phyloP scores from a whole-genome alignment of 2,113 vertebrate species.

The Chinchilla lanigera region DNA sequence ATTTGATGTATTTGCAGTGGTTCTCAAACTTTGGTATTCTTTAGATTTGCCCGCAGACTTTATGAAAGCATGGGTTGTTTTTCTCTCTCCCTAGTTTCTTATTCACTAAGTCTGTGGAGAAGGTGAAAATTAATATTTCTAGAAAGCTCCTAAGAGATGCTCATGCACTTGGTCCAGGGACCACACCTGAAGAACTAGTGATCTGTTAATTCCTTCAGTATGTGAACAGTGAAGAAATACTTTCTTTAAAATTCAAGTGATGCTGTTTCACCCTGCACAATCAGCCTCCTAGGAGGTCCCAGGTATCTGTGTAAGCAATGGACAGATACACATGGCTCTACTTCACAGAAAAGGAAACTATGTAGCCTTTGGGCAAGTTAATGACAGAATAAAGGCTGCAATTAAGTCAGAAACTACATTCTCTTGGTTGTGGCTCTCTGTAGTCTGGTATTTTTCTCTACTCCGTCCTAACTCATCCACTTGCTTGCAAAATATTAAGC shows the following conservation, averaged over 20 bases:
- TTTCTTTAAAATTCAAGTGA: background rate
- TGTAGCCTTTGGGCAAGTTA: background rate
- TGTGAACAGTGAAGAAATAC: background rate
- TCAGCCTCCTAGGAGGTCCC: background rate
- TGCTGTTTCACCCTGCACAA: background rate
- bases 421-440: background rate
- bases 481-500: background rate
- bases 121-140: background rate
- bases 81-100: background rate
- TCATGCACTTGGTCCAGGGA: background rate
- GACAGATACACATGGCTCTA: background rate
- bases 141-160: background rate
- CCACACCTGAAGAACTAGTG: background rate
- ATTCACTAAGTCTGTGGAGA: background rate
- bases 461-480: background rate
- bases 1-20: background rate
- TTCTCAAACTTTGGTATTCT: background rate
- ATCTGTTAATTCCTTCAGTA: background rate
- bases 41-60: background rate
- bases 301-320: background rate
- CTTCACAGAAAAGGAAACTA: background rate
- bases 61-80: background rate
- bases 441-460: background rate
- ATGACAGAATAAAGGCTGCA: background rate
- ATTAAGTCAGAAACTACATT: background rate